phyloP scores from a whole-genome alignment of 2,888 invertebrate genomes.

The Mantis religiosa region DNA sequence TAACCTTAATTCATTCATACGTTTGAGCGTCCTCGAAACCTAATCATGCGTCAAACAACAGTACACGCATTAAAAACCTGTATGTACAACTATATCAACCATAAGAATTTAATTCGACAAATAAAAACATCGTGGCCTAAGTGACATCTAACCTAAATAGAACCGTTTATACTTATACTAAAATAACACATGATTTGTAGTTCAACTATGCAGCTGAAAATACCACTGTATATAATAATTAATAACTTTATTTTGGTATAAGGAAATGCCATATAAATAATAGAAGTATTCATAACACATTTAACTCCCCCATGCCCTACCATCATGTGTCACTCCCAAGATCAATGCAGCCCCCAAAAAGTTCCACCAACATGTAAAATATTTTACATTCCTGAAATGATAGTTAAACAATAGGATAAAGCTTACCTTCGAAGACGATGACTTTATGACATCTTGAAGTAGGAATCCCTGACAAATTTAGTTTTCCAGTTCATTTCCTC shows the following conservation, averaged over 20 bases:
- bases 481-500: slow-evolving; percentile 24
- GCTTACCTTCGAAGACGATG: slow-evolving; percentile 11
- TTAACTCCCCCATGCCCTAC: not conserved
- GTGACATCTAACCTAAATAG: not conserved
- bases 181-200: not conserved
- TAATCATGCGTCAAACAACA: not conserved
- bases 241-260: too few relatives aligned
- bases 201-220: not conserved
- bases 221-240: too few relatives aligned
- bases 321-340: slow-evolving; percentile 17
- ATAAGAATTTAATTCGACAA: not conserved
- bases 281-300: not conserved
- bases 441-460: not conserved
- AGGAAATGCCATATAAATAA: too few relatives aligned
- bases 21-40: not conserved
- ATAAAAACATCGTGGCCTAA: not conserved
- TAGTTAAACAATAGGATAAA: not conserved
- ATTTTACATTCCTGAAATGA: not conserved
- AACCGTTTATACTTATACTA: not conserved
- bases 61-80: not conserved
- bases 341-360: slow-evolving; percentile 7
- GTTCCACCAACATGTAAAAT: not conserved
- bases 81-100: not conserved
- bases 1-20: not conserved
- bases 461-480: slow-evolving; percentile 11